Base-by-base conservation (phyloP, 2,113 vertebrate genomes). In the Hiodon alosoides region DNA sequence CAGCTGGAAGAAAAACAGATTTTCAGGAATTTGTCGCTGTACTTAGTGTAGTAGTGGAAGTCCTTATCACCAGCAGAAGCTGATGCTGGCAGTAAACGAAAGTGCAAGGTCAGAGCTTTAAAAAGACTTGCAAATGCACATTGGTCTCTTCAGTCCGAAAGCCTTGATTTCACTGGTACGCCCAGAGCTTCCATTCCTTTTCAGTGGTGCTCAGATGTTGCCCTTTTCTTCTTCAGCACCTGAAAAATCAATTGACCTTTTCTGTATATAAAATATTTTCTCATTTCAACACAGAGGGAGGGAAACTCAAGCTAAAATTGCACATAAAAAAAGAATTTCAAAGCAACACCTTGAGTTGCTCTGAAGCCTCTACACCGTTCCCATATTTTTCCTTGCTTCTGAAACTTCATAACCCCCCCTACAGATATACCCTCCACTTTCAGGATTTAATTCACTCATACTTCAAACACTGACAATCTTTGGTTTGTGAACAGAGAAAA, bases 401-500 rank as follows among this genome's bases (percentile, higher is more conserved):
- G 66, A 68, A 11, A 68, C 51, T 48, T 48, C 66, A 50, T 5
- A 11, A 48, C 66, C 66, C 7, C 48, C 9, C 47, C 48, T 59
- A 0, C 8, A 16, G 55, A 6, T 54, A 10, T 61, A 52, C 52
- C 61, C 17, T 47, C 69, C 17, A 46, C 54, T 51, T 59, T 51
- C 54, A 71, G 31, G 31, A 31, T 31, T 48, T 5, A 31, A 71
- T 55, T 66, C 61, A 74, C 61, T 54, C 52, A 6, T 17, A 80
- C 78, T 77, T 80, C 72, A 74, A 80, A 77, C 72, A 58, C 61
- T 9, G 58, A 46, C 69, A 55, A 74, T 74, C 52, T 74, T 74
- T 72, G 69, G 72, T 76, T 67, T 59, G 76, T 73, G 77, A 72
- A 72, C 79, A 80, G 60, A 80, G 73, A 62, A 52, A 74, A 72